These are phyloP conservation scores for Mercenaria mercenaria DNA, from an alignment of 1,140 invertebrate genomes.

Conservation along the genomic window DNA sequence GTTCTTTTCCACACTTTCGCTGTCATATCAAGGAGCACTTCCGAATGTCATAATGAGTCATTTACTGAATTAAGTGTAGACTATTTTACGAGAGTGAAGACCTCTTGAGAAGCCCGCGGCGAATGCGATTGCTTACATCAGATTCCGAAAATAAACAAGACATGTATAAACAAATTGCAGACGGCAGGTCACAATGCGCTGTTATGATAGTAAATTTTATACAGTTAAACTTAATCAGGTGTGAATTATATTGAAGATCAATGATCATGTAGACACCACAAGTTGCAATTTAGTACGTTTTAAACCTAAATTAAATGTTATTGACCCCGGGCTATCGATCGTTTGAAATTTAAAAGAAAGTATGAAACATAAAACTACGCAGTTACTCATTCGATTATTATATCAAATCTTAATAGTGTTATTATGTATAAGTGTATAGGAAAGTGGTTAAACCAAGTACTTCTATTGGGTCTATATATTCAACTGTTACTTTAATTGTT, in stretches of 20 bases:
- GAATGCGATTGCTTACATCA: neutral
- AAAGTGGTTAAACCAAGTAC: too few species aligned
- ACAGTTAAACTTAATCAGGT: neutral
- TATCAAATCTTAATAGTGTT: too few species aligned
- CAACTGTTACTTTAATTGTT: too few species aligned
- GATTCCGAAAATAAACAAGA: slow-evolving; percentile 7
- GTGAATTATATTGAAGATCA: neutral
- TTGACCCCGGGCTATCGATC: too few species aligned
- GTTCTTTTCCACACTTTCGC: neutral
- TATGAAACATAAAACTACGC: neutral
- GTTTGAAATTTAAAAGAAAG: too few species aligned
- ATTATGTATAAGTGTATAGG: too few species aligned
- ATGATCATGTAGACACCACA: neutral
- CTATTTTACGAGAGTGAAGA: neutral
- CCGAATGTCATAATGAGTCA: slow-evolving; percentile 25
- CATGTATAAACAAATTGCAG: neutral
- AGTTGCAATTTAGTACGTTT: neutral
- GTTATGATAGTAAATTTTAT: neutral
- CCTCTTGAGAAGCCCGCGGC: neutral
- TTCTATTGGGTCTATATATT: too few species aligned
- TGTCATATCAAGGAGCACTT: neutral
- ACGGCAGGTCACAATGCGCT: neutral
- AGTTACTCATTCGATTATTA: too few species aligned
- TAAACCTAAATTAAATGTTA: too few species aligned
- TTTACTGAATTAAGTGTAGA: neutral